Percentiles rank a stretch among this genome's conserved stretches.
phyloP scores from a whole-genome alignment of 2,888 invertebrate species.

The Calliphora vomitoria region DNA sequence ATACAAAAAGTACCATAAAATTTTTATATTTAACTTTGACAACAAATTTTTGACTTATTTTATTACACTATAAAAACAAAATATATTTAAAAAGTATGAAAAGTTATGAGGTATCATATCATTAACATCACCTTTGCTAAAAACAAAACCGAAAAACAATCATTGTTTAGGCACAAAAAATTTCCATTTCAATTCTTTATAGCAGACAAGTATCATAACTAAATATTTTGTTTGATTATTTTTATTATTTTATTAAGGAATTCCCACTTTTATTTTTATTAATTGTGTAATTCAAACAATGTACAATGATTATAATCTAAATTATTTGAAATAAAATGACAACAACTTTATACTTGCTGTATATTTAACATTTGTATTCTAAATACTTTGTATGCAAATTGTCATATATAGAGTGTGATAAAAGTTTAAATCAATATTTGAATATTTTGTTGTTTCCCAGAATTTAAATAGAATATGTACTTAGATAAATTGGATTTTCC shows the following conservation, averaged over 20 bases:
- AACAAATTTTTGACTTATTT: constrained; percentile 11
- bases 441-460: neutral
- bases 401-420: constrained; percentile 6
- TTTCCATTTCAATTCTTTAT: constrained; percentile 15
- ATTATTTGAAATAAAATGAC: neutral
- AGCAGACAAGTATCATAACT: neutral
- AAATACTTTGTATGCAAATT: constrained; percentile 21
- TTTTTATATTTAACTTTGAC: neutral
- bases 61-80: constrained; percentile 14
- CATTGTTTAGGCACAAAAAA: constrained; percentile 24
- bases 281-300: constrained; percentile 1
- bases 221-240: constrained; percentile 23
- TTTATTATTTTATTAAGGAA: constrained; percentile 29
- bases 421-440: constrained; percentile 22
- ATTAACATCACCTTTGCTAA: neutral
- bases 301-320: constrained; percentile 3
- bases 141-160: neutral
- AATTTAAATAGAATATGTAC: neutral
- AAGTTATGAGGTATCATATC: neutral
- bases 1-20: constrained; percentile 7
- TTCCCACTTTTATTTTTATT: constrained; percentile 24
- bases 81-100: constrained; percentile 2
- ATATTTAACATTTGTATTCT: constrained; percentile 1
- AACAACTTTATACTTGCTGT: neutral
- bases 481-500: constrained; percentile 2